Base-by-base conservation (phyloP, 2,797 vertebrate species). In the Tympanoctomys barrerae region DNA sequence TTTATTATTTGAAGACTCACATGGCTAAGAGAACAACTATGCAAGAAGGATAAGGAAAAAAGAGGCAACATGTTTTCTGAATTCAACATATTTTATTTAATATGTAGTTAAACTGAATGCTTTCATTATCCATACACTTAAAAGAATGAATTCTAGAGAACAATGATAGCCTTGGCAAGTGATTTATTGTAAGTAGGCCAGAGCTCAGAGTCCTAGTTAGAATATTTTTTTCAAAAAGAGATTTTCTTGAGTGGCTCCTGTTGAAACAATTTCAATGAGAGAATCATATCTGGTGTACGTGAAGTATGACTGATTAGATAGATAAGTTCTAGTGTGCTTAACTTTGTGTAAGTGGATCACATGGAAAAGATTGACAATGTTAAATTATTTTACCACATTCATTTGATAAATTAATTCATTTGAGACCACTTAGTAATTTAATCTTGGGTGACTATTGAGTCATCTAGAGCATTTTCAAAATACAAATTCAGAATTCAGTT, bases 401-500 rank as follows among this genome's bases (percentile, higher is more conserved):
- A 71, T 85, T 97, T 90, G 84, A 87, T 75, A 94, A 91, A 71
- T 89, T 70, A 94, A 91, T 90, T 87, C 36, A 84, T 83, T 83
- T 62, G 87, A 79, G 28, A 95, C n/a, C 61, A 75, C 21, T 70
- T 81, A 68, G n/a, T 95, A 61, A 94, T 82, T 61, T 66, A 94
- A 42, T 73, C 7, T 22, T 80, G 11, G 22, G 18, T 82, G 77
- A 90, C 88, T 79, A 57, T 2, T 87, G 77, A 97, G 79, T 96
- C 61, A 85, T 79, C 71, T 49, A 85, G 28, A 96, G 36, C 16
- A 59, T 95, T 96, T 94, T 81, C 7, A 85, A 73, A 95, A 80
- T 49, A 42, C 5, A 82, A 31, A 19, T 1, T 57, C 16, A 68
- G 33, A 70, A 70, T 88, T 36, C 28, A 54, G 5, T 95, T 93